Base-by-base conservation (phyloP, 2,113 vertebrate species). In the Potamarius usumacintae region DNA sequence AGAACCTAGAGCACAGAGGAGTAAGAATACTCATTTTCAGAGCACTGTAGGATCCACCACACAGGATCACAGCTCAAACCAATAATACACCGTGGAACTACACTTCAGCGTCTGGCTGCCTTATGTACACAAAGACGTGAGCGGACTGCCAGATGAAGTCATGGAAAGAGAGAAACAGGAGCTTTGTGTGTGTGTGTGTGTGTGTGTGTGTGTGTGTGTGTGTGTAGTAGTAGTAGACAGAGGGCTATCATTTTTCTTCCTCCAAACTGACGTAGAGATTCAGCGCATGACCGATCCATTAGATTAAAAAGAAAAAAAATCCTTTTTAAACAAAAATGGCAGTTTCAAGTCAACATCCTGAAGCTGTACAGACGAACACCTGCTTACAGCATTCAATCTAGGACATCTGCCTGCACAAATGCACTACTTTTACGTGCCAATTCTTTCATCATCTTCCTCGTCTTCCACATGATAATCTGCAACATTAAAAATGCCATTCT, bases 101-200 rank as follows among this genome's bases (percentile, higher is more conserved):
- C 67, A 88, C 79, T 55, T 87, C 58, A 85, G 76, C 82, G 69
- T 84, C 85, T 86, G 86, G 82, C 63, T 82, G 69, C 86, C 85
- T 88, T 87, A 87, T 88, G 89, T 90, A 90, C 86, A 88, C 82
- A 90, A 89, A 90, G 69, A 82, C 52, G 48, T 78, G 78, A 90
- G 76, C 72, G 65, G 80, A 65, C 87, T 88, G 87, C 87, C 83
- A 81, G 89, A 90, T 88, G 89, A 90, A 88, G 89, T 90, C 86
- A 90, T 88, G 89, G 87, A 87, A 90, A 88, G 87, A 88, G 15
- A 88, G 87, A 87, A 90, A 90, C 87, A 60, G 82, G 87, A 88
- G 87, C 87, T 74, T 78, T 74, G 87, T 84, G 82, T 72, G 71
- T 42, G 81, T 84, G 72, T 57, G 55, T 42, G 42, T 42, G 55